phyloP scores from a whole-genome alignment of 1,140 invertebrate species.

The Lepidurus packardi region DNA sequence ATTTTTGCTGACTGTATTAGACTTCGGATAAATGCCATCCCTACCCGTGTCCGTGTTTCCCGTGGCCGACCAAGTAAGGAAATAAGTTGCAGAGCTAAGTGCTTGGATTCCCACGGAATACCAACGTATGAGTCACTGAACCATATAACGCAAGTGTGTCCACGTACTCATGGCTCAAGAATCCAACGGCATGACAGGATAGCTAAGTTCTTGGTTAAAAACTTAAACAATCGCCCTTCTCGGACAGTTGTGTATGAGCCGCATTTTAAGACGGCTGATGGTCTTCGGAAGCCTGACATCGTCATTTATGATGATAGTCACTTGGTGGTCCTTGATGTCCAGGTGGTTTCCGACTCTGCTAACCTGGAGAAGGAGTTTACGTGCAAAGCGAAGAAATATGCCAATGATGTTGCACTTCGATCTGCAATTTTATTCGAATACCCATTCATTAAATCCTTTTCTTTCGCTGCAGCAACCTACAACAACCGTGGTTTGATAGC shows the following conservation, averaged over 20 bases:
- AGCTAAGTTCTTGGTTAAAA: neutral
- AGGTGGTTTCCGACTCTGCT: neutral
- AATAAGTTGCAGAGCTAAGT: too few relatives aligned
- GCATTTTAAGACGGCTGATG: neutral
- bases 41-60: too few relatives aligned
- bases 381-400: neutral
- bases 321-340: neutral
- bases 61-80: too few relatives aligned
- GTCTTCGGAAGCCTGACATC: neutral
- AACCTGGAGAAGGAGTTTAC: neutral
- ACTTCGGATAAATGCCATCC: too few relatives aligned
- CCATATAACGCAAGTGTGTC: neutral
- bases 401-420: neutral
- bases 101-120: too few relatives aligned
- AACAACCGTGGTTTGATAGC: neutral
- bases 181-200: neutral
- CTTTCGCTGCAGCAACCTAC: neutral
- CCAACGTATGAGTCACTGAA: neutral
- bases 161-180: neutral
- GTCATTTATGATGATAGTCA: neutral
- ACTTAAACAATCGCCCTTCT: neutral
- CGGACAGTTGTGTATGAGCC: neutral
- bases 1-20: too few relatives aligned
- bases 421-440: neutral
- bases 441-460: neutral